Evolutionary conservation across 2,888 invertebrate species (phyloP), one percentile per base, ranked within the genome.

Genomic region (Leucophenga montana): DNA sequence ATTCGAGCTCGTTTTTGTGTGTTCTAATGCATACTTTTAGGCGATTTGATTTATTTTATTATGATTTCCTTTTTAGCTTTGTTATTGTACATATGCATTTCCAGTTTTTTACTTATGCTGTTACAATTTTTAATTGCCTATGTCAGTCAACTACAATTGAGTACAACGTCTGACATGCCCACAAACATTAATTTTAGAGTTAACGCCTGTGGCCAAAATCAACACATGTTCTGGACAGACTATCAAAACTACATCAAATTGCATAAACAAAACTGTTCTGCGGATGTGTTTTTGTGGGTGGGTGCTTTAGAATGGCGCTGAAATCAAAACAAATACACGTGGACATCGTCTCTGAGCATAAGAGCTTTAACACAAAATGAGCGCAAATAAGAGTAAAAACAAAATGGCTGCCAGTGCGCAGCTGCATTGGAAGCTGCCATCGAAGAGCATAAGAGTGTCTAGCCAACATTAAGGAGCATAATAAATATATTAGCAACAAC

Each of bases 381-480:
- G 20, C 62, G 14, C 48, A 39, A 18, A 39, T 59, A 46, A 62
- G 62, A 62, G 62, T n/a, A 20, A 14, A 9, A 9, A 33, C n/a
- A n/a, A 8, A 27, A 6, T 14, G n/a, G n/a, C 33, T 31, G n/a
- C 16, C 31, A 59, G 13, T 59, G 67, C 67, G 67, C 67, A 20
- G 39, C 16, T 33, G 56, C 59, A 67, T 39, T 67, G 67, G 67
- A 67, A 67, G 67, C 20, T 59, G 59, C 13, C 8, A 48, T 3
- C 14, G 16, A 66, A 54, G 54, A 53, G 62, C 16, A 39, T 11
- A 8, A 39, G 11, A 5, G 8, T 8, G 39, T 39, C 11, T 39
- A 11, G 39, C 8, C 39, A 39, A 39, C 39, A 39, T 11, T 39
- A 11, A 8, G 8, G 39, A 39, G 39, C 39, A 39, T 39, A 11